A percentile compares a stretch with the other conserved stretches of the same genome.
These are phyloP conservation scores for Anomalospiza imberbis DNA, from an alignment of 2,797 vertebrate genomes.

Conservation along the genomic window DNA sequence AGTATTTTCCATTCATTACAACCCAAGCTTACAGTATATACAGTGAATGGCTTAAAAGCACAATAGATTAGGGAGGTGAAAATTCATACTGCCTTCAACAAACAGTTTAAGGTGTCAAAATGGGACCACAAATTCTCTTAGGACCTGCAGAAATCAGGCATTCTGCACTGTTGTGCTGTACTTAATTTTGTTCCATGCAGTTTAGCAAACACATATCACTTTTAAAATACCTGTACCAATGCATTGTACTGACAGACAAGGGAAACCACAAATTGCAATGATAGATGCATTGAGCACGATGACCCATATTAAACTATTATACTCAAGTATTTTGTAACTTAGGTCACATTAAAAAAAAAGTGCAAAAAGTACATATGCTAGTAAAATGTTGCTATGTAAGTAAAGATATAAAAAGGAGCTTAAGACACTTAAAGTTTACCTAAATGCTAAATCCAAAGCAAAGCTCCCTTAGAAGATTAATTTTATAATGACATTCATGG, in stretches of 20 bases:
- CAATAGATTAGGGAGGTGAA: not conserved
- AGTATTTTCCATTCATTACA: not conserved
- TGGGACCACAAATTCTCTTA: not conserved
- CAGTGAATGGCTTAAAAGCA: not conserved
- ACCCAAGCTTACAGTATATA: not conserved
- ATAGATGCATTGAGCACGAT: rapidly evolving
- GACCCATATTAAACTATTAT: not conserved
- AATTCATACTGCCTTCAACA: not conserved
- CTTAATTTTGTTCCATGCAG: not conserved
- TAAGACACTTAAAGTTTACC: not conserved
- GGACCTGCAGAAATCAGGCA: not conserved
- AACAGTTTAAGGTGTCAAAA: not conserved
- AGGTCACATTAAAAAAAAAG: not conserved
- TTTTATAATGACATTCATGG: not conserved
- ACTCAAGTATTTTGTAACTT: not conserved
- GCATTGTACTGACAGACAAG: not conserved
- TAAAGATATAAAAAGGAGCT: not conserved
- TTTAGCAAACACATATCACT: not conserved
- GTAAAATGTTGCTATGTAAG: not conserved
- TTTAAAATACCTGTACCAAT: not conserved
- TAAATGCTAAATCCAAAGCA: not conserved
- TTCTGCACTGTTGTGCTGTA: not conserved
- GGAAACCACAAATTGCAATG: not conserved
- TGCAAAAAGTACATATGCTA: not conserved
- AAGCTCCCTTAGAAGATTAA: not conserved